phyloP scores from a whole-genome alignment of 64 coral and sea anemone genomes.

The Montipora cactus region DNA sequence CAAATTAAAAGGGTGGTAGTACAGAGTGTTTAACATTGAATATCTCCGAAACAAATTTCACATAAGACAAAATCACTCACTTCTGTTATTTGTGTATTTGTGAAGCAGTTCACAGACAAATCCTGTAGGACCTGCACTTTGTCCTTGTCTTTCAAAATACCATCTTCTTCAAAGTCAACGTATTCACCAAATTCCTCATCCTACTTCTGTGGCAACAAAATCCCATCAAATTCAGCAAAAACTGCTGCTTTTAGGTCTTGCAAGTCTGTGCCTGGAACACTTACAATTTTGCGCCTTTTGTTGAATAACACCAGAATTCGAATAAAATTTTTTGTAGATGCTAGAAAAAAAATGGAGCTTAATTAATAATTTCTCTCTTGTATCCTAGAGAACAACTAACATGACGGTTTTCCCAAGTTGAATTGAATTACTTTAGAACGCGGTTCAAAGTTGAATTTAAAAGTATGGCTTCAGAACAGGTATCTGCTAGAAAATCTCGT shows the following conservation, averaged over 20 bases:
- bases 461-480: too few species aligned
- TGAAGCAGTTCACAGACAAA: not conserved
- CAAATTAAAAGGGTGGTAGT: too few species aligned
- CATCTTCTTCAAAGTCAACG: not conserved
- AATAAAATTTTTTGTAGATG: too few species aligned
- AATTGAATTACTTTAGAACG: too few species aligned
- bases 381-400: too few species aligned
- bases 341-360: too few species aligned
- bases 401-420: too few species aligned
- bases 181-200: not conserved
- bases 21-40: too few species aligned
- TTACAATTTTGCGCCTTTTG: conserved; percentile 10
- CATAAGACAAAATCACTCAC: not conserved
- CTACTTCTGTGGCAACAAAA: conserved; percentile 18
- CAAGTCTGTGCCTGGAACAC: not conserved
- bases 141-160: conserved; percentile 1
- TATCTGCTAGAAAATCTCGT: too few species aligned
- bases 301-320: not conserved
- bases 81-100: not conserved
- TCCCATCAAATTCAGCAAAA: conserved; percentile 12
- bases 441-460: too few species aligned
- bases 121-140: conserved; percentile 26
- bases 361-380: too few species aligned
- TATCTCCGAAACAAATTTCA: too few species aligned
- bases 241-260: conserved; percentile 1